These are phyloP conservation scores for Nymphicus hollandicus DNA, from an alignment of 2,113 vertebrate genomes.

Conservation along the genomic window DNA sequence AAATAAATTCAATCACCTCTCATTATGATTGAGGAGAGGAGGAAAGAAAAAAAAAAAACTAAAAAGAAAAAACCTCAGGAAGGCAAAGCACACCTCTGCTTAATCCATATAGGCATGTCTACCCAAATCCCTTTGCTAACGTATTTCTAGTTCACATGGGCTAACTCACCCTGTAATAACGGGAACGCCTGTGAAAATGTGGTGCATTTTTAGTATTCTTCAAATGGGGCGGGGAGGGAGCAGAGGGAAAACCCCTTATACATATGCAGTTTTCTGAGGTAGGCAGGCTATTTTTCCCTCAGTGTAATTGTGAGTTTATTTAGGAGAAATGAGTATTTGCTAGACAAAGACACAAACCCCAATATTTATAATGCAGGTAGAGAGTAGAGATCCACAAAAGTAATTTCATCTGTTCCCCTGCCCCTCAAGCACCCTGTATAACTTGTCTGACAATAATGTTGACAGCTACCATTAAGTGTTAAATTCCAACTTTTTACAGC, in stretches of 20 bases:
- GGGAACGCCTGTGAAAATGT: constrained; percentile 35
- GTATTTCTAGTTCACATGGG: constrained; percentile 58
- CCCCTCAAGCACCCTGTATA: background rate
- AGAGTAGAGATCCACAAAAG: background rate
- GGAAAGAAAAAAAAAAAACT: background rate
- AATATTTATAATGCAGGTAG: background rate
- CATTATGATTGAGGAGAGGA: constrained; percentile 9
- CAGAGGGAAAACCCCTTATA: background rate
- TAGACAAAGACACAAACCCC: background rate
- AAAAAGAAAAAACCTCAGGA: background rate
- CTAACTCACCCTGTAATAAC: constrained; percentile 52
- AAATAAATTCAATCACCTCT: constrained; percentile 63
- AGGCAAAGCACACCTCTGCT: constrained; percentile 55
- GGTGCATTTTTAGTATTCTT: constrained; percentile 47
- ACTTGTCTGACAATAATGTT: background rate
- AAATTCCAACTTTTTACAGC: background rate
- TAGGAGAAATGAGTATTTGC: background rate
- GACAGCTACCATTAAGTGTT: background rate
- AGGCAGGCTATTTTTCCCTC: background rate
- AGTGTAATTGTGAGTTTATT: background rate
- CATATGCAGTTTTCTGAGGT: background rate
- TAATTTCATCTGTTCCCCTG: background rate
- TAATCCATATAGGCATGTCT: constrained; percentile 66
- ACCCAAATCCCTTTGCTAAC: constrained; percentile 57
- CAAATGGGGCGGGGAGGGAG: background rate